These are phyloP conservation scores for Ficedula albicollis DNA, from an alignment of 2,797 vertebrate species.

Conservation along the genomic window DNA sequence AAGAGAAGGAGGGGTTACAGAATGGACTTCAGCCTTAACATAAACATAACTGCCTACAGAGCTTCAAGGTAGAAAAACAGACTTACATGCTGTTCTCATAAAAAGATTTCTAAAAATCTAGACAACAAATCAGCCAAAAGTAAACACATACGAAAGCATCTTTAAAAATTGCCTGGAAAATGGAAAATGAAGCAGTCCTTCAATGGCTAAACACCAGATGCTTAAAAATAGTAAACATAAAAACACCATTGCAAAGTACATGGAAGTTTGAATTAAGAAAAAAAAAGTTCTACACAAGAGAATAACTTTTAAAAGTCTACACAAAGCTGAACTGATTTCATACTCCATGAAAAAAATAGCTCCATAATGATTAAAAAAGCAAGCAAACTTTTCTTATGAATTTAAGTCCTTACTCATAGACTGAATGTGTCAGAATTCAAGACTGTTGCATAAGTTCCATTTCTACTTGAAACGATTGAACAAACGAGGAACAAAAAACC, in stretches of 20 bases:
- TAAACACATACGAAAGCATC: slow-evolving; percentile 14
- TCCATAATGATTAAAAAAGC: background rate
- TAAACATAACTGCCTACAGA: background rate
- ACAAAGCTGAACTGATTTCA: background rate
- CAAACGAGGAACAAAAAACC: background rate
- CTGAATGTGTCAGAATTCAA: background rate
- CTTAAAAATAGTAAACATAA: background rate
- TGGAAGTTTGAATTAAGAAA: background rate
- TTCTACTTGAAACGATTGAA: background rate
- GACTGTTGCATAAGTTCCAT: background rate
- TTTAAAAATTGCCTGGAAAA: slow-evolving; percentile 22
- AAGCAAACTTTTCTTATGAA: background rate
- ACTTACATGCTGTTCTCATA: background rate
- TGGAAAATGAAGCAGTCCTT: background rate
- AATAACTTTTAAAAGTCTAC: background rate
- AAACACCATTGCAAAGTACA: background rate
- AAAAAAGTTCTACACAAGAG: background rate
- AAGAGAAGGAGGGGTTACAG: background rate
- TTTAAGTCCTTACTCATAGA: background rate
- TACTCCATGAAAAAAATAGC: background rate
- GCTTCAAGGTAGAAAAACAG: background rate
- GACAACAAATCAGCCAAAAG: slow-evolving; percentile 10
- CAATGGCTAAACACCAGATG: slow-evolving; percentile 12
- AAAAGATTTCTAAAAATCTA: slow-evolving; percentile 6
- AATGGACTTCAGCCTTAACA: background rate